Evolutionary conservation across 2,113 vertebrate species (phyloP).

Genomic region (Caloenas nicobarica): DNA sequence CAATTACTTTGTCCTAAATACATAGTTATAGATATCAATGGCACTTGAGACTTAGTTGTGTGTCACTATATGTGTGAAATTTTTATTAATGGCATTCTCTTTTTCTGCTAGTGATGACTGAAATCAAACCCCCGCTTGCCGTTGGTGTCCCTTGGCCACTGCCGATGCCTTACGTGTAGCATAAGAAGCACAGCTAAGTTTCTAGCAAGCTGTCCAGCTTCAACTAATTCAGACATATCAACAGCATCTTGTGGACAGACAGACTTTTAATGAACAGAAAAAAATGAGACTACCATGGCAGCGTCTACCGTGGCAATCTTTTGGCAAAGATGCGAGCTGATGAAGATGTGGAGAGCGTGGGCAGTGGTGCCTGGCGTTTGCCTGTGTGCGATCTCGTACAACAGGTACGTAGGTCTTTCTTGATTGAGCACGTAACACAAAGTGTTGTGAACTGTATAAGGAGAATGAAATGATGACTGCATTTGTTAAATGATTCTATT

Average conservation of each 20-base stretch:
- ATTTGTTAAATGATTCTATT: not conserved
- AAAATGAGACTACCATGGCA: not conserved
- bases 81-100: not conserved
- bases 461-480: not conserved
- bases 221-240: not conserved
- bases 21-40: not conserved
- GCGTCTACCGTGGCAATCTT: not conserved
- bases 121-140: not conserved
- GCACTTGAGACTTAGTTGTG: not conserved
- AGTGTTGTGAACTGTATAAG: not conserved
- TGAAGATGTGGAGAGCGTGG: not conserved
- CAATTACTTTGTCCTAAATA: not conserved
- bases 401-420: accelerated
- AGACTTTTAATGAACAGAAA: not conserved
- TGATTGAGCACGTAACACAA: accelerated
- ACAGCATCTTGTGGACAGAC: not conserved
- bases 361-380: not conserved
- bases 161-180: not conserved
- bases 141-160: not conserved
- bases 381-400: accelerated
- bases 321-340: not conserved
- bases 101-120: not conserved
- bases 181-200: not conserved
- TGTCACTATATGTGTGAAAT: not conserved
- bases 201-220: not conserved